Conservation (phyloP, 30 jellyfish, hydroid and myxozoan species). For the Rhopilema esculentum region DNA sequence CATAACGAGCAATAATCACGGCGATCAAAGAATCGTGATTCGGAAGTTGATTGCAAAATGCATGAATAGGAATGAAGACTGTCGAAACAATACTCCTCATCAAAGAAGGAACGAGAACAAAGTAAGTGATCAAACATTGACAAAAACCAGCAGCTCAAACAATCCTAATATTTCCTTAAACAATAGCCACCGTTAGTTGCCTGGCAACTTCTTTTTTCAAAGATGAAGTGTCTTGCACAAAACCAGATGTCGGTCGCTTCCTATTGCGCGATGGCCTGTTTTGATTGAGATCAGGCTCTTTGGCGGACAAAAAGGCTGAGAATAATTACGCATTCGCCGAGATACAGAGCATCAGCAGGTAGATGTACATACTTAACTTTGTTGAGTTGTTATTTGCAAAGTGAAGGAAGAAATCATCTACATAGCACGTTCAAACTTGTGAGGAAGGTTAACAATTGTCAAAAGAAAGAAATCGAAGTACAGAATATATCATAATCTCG, state of each 20-base stretch:
- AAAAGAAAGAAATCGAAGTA: background rate
- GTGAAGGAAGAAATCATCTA: background rate
- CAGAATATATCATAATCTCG: background rate
- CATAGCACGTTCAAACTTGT: background rate
- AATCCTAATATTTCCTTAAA: background rate
- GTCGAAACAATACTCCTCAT: background rate
- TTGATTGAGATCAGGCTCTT: conserved; percentile 49
- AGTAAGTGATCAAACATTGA: background rate
- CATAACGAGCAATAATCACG: too few species aligned
- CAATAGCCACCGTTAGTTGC: background rate
- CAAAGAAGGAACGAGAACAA: background rate
- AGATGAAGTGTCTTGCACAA: background rate
- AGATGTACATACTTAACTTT: background rate
- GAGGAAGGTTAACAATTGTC: background rate
- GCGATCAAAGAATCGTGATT: background rate
- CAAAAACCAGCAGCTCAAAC: background rate
- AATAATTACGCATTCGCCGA: conserved; percentile 48
- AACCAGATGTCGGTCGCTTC: conserved; percentile 60
- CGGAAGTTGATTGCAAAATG: background rate
- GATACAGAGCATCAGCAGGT: conserved; percentile 55
- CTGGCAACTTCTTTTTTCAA: background rate
- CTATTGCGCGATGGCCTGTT: conserved; percentile 74
- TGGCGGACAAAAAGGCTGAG: conserved; percentile 60
- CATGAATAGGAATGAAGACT: background rate
- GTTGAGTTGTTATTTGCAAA: background rate